Evolutionary conservation across 2,888 invertebrate genomes (phyloP).

Genomic region (Caenorhabditis uteleia): DNA sequence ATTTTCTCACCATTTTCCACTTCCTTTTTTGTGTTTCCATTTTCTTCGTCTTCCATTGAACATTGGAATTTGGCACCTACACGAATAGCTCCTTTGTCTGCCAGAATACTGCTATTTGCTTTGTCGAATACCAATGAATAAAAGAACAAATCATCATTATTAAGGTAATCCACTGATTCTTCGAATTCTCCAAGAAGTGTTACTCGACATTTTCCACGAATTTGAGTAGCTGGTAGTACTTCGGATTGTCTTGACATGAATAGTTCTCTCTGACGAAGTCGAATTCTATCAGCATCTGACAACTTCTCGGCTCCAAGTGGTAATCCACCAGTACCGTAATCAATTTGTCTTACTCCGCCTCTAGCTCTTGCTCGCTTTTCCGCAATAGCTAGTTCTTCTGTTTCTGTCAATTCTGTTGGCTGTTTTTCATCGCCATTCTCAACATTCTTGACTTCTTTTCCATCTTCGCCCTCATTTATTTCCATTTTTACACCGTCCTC

Average conservation of each 20-base stretch:
- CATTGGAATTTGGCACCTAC: conserved; percentile 95
- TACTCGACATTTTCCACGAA: conserved; percentile 95
- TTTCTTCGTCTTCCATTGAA: conserved; percentile 44
- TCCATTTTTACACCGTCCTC: conserved; percentile 16
- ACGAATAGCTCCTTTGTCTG: conserved; percentile 90
- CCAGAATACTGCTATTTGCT: conserved; percentile 94
- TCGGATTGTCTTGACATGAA: conserved; percentile 93
- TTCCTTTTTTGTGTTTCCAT: conserved; percentile 23
- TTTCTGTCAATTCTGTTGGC: not conserved
- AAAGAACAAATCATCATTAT: conserved; percentile 92
- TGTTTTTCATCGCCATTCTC: conserved; percentile 29
- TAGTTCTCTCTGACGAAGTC: conserved; percentile 83
- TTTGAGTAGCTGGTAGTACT: conserved; percentile 96
- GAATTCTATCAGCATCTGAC: conserved; percentile 42
- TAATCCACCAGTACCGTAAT: conserved; percentile 70
- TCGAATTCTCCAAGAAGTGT: conserved; percentile 98
- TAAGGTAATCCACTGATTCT: conserved; percentile 92
- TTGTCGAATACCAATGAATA: conserved; percentile 99
- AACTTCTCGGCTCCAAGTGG: conserved; percentile 54
- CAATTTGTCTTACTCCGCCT: conserved; percentile 6
- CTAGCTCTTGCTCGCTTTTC: conserved; percentile 2
- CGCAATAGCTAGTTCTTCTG: conserved; percentile 2
- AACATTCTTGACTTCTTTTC: conserved; percentile 12
- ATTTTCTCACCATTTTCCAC: conserved; percentile 24
- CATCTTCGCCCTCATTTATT: conserved; percentile 4